phyloP scores from a whole-genome alignment of 2,113 vertebrate species.

The Sebastes fasciatus region DNA sequence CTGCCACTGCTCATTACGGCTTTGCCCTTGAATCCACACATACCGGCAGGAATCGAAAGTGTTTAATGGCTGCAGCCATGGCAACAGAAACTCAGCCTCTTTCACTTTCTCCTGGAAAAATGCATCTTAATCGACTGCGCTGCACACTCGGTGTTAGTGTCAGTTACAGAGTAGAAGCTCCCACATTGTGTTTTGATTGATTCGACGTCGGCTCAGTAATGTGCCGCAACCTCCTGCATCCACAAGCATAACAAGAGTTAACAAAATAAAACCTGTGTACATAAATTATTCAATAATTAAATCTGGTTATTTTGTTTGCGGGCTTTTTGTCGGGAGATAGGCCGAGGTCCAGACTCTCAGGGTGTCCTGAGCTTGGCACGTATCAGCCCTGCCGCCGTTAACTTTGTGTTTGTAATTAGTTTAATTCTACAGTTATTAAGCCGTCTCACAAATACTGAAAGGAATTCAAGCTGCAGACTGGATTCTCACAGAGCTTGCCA shows the following conservation, averaged over 20 bases:
- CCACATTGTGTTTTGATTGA: background rate
- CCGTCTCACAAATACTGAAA: constrained; percentile 59
- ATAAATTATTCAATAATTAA: constrained; percentile 52
- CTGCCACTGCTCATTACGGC: constrained; percentile 67
- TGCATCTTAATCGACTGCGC: constrained; percentile 8
- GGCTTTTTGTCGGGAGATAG: constrained; percentile 56
- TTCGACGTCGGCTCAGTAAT: constrained; percentile 19
- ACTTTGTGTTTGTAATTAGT: constrained; percentile 72
- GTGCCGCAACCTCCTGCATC: constrained; percentile 14
- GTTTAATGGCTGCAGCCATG: constrained; percentile 55
- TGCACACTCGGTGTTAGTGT: background rate
- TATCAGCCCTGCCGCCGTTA: constrained; percentile 23
- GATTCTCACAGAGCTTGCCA: constrained; percentile 62
- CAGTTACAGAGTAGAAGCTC: constrained; percentile 1
- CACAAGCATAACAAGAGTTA: constrained; percentile 20
- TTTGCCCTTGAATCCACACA: constrained; percentile 56
- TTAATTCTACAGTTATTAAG: constrained; percentile 74
- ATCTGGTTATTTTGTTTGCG: constrained; percentile 42
- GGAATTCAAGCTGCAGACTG: constrained; percentile 56
- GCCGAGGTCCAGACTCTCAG: constrained; percentile 54
- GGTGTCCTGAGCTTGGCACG: constrained; percentile 46
- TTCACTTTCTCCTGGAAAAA: constrained; percentile 45
- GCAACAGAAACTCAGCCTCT: constrained; percentile 52
- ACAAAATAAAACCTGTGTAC: constrained; percentile 38
- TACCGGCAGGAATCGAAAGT: constrained; percentile 31